Evolutionary conservation across 2,113 vertebrate species (phyloP).

Genomic region (Epinephelus fuscoguttatus): DNA sequence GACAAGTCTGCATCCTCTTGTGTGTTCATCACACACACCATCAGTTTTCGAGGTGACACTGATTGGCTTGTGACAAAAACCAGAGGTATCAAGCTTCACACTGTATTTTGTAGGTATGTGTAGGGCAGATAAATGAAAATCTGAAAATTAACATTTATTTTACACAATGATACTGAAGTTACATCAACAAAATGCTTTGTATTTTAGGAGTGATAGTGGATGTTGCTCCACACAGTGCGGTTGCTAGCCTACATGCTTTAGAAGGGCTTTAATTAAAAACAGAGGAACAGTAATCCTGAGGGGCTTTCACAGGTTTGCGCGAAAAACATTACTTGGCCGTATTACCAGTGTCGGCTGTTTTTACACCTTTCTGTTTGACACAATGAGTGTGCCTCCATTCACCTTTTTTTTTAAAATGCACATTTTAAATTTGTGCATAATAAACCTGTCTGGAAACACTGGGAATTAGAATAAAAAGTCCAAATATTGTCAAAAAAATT

Average conservation of each 20-base stretch:
- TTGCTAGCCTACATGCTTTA: not conserved
- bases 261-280: not conserved
- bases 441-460: not conserved
- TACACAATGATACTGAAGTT: not conserved
- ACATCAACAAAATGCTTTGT: not conserved
- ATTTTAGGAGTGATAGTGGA: not conserved
- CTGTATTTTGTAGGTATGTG: not conserved
- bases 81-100: not conserved
- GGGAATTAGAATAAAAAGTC: not conserved
- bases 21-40: not conserved
- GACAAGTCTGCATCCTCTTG: not conserved
- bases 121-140: not conserved
- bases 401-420: not conserved
- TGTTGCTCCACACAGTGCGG: not conserved
- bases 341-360: not conserved
- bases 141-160: not conserved
- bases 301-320: not conserved
- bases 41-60: not conserved
- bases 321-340: not conserved
- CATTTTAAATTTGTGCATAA: not conserved
- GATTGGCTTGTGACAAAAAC: not conserved
- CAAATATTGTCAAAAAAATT: not conserved
- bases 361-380: not conserved
- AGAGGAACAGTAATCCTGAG: not conserved
- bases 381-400: not conserved